Evolutionary conservation across 2,888 invertebrate genomes (phyloP), one percentile per base, ranked within the genome.

Genomic region (Leptinotarsa peninsularis): DNA sequence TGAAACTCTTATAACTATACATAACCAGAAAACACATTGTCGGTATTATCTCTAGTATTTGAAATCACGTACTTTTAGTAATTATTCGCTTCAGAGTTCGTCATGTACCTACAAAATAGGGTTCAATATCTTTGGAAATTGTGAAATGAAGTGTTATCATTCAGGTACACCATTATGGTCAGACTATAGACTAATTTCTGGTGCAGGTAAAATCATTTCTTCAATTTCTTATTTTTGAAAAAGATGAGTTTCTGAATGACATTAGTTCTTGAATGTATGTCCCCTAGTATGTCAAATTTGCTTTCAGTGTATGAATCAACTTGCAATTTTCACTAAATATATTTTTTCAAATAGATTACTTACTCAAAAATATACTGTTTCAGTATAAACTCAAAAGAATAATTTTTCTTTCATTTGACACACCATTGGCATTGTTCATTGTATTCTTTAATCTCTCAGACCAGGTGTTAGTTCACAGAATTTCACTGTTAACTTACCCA

Each of bases 401-500:
- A 58, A 43, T 76, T 80, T 73, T 71, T 71, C 75, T 77, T 75
- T 60, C 73, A 78, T 78, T 77, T 77, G 73, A 71, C 73, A 76
- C 71, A 75, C 73, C 74, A 58, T 72, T 69, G 72, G 49, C 68
- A 80, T 81, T 80, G 79, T 81, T 80, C 81, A 79, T 79, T 80
- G 81, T 80, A 73, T 72, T 73, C 75, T 78, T 80, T 79, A 81
- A 81, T 80, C 77, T 80, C 67, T 74, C 56, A 52, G 68, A 75
- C 70, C 83, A 83, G 83, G 83, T 83, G 82, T 81, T 81, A 73
- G 78, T 79, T 80, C 79, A 81, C 77, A 79, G 78, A 80, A 82
- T 81, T 80, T 79, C 81, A 77, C 80, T 82, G 81, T 79, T 80
- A 81, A 80, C 80, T 79, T 78, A 78, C 78, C 75, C 74, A 76